These are phyloP conservation scores for Danio kyathit DNA, from an alignment of 2,797 vertebrate genomes.

Conservation along the genomic window DNA sequence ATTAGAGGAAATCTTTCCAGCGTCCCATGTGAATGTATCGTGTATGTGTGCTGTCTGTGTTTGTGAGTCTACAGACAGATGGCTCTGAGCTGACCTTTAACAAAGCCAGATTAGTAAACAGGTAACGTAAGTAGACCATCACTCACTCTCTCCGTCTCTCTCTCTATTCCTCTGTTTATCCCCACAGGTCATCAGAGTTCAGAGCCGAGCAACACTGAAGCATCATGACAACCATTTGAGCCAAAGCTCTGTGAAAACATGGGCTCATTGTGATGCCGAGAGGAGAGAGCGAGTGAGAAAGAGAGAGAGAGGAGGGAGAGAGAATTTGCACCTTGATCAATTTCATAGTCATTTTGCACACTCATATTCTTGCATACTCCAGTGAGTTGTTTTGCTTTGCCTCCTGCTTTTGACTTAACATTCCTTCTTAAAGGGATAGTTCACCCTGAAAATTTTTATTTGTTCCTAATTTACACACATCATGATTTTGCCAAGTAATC, in stretches of 20 bases:
- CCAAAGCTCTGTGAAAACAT: conserved; percentile 54
- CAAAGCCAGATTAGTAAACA: conserved; percentile 52
- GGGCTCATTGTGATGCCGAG: conserved; percentile 47
- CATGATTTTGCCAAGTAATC: no score
- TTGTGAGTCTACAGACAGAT: conserved; percentile 44
- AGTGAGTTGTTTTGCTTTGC: conserved; percentile 36
- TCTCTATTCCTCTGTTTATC: conserved; percentile 49
- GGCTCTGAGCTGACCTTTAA: conserved; percentile 54
- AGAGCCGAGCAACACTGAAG: conserved; percentile 71
- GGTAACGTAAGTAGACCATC: conserved; percentile 39
- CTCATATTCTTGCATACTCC: conserved; percentile 52
- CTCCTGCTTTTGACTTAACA: neutral
- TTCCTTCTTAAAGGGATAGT: neutral
- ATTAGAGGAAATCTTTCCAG: conserved; percentile 5
- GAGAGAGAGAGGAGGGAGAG: conserved; percentile 54
- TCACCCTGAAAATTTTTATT: neutral
- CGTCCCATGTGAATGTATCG: conserved; percentile 28
- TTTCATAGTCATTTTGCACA: conserved; percentile 33
- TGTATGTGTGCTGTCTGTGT: conserved; percentile 21
- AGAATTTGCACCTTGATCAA: conserved; percentile 31
- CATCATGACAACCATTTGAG: conserved; percentile 72
- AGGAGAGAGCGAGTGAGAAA: conserved; percentile 66
- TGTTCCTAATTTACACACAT: no score
- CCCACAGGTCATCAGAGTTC: conserved; percentile 73
- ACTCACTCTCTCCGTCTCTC: conserved; percentile 48